Percentiles rank a stretch among this genome's conserved stretches.
Conservation (phyloP, 2,113 vertebrate genomes). For the Rhinogobius similis region DNA sequence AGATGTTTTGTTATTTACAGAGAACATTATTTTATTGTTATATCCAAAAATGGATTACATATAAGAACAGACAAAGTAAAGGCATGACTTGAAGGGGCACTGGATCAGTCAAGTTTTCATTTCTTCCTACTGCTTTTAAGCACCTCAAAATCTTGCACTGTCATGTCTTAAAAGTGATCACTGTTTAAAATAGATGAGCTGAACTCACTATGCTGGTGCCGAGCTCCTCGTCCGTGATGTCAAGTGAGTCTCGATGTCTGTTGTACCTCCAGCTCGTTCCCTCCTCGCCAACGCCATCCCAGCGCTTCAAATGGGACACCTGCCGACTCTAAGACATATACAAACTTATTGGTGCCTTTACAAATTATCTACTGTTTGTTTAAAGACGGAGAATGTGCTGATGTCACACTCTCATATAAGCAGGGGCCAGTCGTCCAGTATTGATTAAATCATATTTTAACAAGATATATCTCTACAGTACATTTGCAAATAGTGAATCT, state of each 20-base stretch:
- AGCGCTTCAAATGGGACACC: slow-evolving; percentile 72
- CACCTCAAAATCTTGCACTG: not conserved
- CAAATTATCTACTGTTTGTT: not conserved
- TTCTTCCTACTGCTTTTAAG: not conserved
- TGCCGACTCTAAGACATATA: slow-evolving; percentile 61
- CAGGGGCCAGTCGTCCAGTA: not conserved
- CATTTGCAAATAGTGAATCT: not conserved
- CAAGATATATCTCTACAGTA: not conserved
- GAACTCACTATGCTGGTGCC: slow-evolving; percentile 74
- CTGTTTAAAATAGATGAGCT: not conserved
- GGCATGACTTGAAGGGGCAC: too few species aligned
- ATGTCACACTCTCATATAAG: not conserved
- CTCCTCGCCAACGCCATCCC: slow-evolving; percentile 64
- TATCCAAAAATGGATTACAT: not conserved
- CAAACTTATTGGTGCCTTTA: not conserved
- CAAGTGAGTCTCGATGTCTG: slow-evolving; percentile 75
- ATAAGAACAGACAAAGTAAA: not conserved
- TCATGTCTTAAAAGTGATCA: not conserved
- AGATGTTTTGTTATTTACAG: not conserved
- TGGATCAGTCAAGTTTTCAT: not conserved
- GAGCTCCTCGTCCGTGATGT: slow-evolving; percentile 77
- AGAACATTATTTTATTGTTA: not conserved
- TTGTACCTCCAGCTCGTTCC: slow-evolving; percentile 69
- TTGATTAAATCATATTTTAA: slow-evolving; percentile 3
- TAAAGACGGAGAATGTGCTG: not conserved